Percentiles rank a stretch among this genome's conserved stretches.
Conservation (phyloP, 2,888 invertebrate genomes). For the Stictocephala bisonia region DNA sequence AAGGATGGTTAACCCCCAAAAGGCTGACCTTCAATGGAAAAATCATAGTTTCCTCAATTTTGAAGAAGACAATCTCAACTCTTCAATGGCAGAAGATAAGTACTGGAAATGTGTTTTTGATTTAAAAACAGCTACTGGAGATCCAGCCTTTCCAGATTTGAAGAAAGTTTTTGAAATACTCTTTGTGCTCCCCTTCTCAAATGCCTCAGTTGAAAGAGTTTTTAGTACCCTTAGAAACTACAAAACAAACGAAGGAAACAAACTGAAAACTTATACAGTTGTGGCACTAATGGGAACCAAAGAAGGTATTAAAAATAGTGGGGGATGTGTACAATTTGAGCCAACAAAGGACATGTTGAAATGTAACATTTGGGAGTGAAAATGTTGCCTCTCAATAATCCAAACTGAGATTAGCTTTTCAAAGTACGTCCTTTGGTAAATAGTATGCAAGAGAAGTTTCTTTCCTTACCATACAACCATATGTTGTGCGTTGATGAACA, state of each 20-base stretch:
- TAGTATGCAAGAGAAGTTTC: no score
- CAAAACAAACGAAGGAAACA: constrained; percentile 55
- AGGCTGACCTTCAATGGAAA: constrained; percentile 42
- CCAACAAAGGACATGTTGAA: constrained; percentile 50
- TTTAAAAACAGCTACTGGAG: constrained; percentile 2
- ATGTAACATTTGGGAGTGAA: constrained; percentile 9
- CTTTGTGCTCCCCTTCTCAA: constrained; percentile 52
- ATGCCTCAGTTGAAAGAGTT: constrained; percentile 57
- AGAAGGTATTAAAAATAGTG: constrained; percentile 31
- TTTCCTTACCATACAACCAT: no score
- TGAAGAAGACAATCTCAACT: background rate
- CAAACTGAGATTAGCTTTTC: no score
- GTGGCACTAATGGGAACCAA: constrained; percentile 52
- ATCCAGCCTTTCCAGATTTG: constrained; percentile 15
- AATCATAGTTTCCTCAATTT: constrained; percentile 17
- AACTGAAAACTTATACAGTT: constrained; percentile 52
- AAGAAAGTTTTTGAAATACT: background rate
- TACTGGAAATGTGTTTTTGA: constrained; percentile 33
- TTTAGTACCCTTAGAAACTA: constrained; percentile 55
- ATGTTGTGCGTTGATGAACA: no score
- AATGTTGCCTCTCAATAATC: no score
- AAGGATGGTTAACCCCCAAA: constrained; percentile 1
- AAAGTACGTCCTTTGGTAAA: no score
- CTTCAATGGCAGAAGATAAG: background rate
- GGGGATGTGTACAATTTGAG: constrained; percentile 49